phyloP scores from a whole-genome alignment of 2,797 vertebrate species.

The Platyrinchus mystaceus region DNA sequence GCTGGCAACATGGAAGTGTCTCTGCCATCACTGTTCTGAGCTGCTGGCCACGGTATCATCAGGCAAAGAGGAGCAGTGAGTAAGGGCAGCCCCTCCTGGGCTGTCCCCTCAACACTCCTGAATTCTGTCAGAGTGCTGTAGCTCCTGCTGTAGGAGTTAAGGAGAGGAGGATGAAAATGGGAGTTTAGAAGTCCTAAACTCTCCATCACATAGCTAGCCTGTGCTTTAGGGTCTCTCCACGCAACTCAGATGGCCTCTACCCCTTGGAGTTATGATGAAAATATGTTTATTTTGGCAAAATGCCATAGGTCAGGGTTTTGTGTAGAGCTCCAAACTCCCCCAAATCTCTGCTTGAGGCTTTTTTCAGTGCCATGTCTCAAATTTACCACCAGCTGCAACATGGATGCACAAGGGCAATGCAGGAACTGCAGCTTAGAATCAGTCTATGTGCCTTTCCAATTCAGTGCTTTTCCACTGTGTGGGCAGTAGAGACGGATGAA shows the following conservation, averaged over 20 bases:
- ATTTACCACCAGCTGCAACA: not conserved
- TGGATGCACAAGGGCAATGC: not conserved
- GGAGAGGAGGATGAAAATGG: not conserved
- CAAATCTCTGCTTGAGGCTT: not conserved
- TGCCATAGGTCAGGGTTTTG: not conserved
- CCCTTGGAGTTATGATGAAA: not conserved
- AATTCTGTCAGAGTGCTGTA: not conserved
- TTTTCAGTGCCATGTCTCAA: not conserved
- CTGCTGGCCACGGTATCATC: not conserved
- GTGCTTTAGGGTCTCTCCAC: not conserved
- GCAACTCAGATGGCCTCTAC: not conserved
- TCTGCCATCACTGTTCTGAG: not conserved
- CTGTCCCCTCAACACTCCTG: not conserved
- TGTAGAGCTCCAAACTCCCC: not conserved
- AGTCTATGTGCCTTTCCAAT: not conserved
- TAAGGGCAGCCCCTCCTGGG: not conserved
- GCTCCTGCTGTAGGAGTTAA: not conserved
- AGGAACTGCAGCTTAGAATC: not conserved
- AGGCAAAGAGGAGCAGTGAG: not conserved
- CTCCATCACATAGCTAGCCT: fast-evolving
- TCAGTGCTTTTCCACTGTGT: not conserved
- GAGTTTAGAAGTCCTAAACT: not conserved
- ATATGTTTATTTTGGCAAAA: not conserved
- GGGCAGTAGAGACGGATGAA: not conserved
- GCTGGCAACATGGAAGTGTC: fast-evolving